Evolutionary conservation across 2,797 vertebrate species (phyloP).

Genomic region (Malacoraja senta): DNA sequence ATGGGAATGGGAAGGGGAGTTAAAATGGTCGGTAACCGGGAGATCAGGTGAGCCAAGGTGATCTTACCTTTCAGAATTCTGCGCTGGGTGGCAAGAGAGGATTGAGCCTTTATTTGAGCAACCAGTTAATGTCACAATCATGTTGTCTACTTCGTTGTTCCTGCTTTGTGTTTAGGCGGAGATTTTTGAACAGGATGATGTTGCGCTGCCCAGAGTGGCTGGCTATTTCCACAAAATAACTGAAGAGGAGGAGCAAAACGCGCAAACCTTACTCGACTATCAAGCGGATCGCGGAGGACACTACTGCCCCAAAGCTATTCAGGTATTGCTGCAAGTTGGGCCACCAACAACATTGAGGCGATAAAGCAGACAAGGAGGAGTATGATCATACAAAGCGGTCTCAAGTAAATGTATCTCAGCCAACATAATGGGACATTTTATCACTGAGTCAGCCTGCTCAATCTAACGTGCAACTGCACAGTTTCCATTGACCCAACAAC

Average conservation of each 20-base stretch:
- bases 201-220: conserved; percentile 57
- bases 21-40: too few relatives aligned
- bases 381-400: not conserved
- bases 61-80: too few relatives aligned
- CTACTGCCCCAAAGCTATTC: conserved; percentile 59
- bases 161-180: conserved; percentile 51
- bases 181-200: conserved; percentile 60
- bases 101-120: not conserved
- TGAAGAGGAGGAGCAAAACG: conserved; percentile 52
- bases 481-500: not conserved
- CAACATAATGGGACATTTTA: not conserved
- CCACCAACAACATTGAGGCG: not conserved
- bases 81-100: too few relatives aligned
- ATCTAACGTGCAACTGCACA: not conserved
- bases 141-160: not conserved
- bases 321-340: conserved; percentile 47
- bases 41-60: too few relatives aligned
- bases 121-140: too few relatives aligned
- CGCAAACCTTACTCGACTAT: conserved; percentile 58
- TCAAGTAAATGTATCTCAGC: not conserved
- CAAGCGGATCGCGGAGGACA: conserved; percentile 59
- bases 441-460: not conserved
- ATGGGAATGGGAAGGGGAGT: too few relatives aligned
- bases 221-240: conserved; percentile 61
- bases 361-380: not conserved